Evolutionary conservation across 1,140 invertebrate species (phyloP), one percentile per base, ranked within the genome.

Genomic region (Charaxes varanes): DNA sequence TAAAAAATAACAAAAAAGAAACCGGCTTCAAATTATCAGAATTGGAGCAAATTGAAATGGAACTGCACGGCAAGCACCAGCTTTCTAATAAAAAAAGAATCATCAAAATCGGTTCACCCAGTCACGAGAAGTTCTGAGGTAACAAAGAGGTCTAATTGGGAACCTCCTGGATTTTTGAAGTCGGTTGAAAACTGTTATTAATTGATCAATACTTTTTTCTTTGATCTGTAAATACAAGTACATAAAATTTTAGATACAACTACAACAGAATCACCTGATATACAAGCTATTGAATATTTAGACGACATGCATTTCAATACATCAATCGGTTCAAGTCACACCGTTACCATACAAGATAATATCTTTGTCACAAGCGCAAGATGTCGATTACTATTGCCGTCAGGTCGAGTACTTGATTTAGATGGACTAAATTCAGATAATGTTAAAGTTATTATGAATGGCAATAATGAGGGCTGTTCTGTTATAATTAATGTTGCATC

Each of bases 381-480:
- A 5, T 77, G 72, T 13, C 12, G 32, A 16, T 14, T 77, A n/a
- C 7, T 56, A 1, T 48, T 44, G 19, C 67, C 69, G 6, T 31
- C 42, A 16, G 61, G 62, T 7, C 14, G 3, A 12, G 26, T 44
- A 22, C 38, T 56, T 8, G 27, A 46, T 7, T 38, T 73, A 2
- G 38, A 54, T 14, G 38, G 46, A 14, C 35, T 58, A 8, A 40
- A 56, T 11, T 6, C 58, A 16, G 8, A 21, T 6, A 50, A 45
- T 11, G 30, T 68, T 6, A 34, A 62, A 52, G 23, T 61, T 4
- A 37, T 61, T 6, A 23, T 32, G 5, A 26, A 33, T 1, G 28
- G 0, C 8, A n/a, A 10, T 8, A 14, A 42, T 4, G 34, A 48
- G 2, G 34, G 35, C 5, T 77, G 72, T 36, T 62, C 66, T 6